Evolutionary conservation across 2,113 vertebrate genomes (phyloP), one percentile per base, ranked within the genome.

Genomic region (Leucopsar rothschildi): DNA sequence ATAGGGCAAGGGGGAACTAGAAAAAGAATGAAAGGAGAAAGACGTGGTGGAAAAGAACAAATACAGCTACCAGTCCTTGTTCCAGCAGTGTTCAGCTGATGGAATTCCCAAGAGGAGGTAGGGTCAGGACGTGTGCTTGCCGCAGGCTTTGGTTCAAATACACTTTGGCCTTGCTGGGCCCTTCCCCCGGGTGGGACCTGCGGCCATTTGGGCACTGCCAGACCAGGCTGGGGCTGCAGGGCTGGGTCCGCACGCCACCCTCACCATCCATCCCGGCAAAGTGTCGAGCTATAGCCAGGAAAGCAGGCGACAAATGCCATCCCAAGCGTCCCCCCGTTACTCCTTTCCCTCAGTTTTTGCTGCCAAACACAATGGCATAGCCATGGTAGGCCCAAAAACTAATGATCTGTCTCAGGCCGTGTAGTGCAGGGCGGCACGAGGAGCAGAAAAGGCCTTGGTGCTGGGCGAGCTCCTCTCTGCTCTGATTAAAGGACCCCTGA

Each of bases 271-370:
- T 22, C 28, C 3, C n/a, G 28, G 28, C 15, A 24, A 29, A 31
- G 37, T 17, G 7, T 35, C 55, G 4, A 50, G 5, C 16, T 9
- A 15, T 18, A 10, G 44, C 24, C 9, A 27, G 5, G 19, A 44
- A 50, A 60, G 3, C 13, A 11, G 10, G 16, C 11, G 42, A 40
- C 2, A 59, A 68, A 53, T 2, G 4, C 3, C 7, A 37, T 19
- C 27, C 8, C 1, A 2, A 40, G 50, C 2, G 1, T 44, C 1
- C 2, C 9, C 17, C 0, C 40, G 0, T 50, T 75, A 9, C 12
- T 57, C 27, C 19, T 35, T 57, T 66, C 3, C 4, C 6, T 31
- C n/a, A 47, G 24, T 19, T 72, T 85, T 72, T 20, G 33, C 6
- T 52, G 5, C 19, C 37, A 23, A 82, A 12, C 9, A 40, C 2